These are phyloP conservation scores for Pyrocoelia pectoralis DNA, from an alignment of 2,888 invertebrate genomes.

Conservation along the genomic window DNA sequence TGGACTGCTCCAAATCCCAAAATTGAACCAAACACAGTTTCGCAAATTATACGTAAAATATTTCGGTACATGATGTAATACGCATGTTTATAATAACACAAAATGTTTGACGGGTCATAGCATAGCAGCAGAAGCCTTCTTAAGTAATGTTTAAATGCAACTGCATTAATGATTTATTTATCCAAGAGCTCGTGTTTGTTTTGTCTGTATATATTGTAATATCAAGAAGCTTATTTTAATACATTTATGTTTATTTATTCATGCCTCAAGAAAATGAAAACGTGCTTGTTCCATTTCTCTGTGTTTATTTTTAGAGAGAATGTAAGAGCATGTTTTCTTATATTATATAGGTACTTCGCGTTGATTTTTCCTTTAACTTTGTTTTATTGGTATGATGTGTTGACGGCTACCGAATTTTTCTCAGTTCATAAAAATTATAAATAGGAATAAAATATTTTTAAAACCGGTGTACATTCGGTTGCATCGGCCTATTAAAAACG, in stretches of 20 bases:
- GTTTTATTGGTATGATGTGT: conserved; percentile 25
- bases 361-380: conserved; percentile 6
- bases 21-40: too few species aligned
- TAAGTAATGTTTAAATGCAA: conserved; percentile 7
- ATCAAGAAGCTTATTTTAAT: conserved; percentile 34
- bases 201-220: conserved; percentile 29
- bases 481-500: background rate
- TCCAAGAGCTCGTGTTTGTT: conserved; percentile 22
- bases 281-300: conserved; percentile 31
- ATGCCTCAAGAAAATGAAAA: conserved; percentile 33
- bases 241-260: conserved; percentile 33
- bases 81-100: too few species aligned
- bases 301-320: conserved; percentile 30
- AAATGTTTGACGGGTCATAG: too few species aligned
- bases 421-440: conserved; percentile 7
- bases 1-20: too few species aligned
- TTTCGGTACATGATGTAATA: too few species aligned
- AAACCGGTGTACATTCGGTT: too few species aligned
- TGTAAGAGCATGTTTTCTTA: conserved; percentile 19
- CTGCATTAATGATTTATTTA: conserved; percentile 42
- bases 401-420: conserved; percentile 16
- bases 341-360: conserved; percentile 8
- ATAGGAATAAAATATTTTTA: background rate
- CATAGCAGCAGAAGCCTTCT: too few species aligned
- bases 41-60: too few species aligned